phyloP scores from a whole-genome alignment of 2,797 vertebrate genomes.

The Streptopelia turtur region DNA sequence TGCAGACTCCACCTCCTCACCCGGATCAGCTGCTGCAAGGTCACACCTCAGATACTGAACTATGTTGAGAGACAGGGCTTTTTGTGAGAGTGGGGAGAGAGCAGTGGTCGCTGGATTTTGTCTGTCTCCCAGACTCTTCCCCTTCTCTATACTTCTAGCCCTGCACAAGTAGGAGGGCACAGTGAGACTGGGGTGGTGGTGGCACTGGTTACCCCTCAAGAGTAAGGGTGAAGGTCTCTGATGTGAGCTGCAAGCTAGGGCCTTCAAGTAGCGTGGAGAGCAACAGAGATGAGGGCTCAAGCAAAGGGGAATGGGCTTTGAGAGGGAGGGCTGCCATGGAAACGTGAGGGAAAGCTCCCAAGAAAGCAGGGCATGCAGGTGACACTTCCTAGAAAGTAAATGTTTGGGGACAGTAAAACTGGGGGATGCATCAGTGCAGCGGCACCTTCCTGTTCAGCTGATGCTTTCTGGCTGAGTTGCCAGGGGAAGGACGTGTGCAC shows the following conservation, averaged over 20 bases:
- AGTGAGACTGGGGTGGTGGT: rapidly evolving
- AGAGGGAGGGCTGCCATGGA: neutral
- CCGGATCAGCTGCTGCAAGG: neutral
- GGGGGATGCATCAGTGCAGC: neutral
- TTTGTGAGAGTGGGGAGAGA: neutral
- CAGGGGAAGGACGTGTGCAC: rapidly evolving
- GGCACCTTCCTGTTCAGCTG: neutral
- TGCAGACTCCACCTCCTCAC: neutral
- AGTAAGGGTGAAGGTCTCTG: neutral
- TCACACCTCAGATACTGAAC: neutral
- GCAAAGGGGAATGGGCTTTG: neutral
- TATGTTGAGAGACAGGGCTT: neutral
- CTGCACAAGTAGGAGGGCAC: neutral
- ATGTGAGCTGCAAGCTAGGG: rapidly evolving
- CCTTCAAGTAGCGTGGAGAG: neutral
- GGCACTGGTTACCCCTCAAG: neutral
- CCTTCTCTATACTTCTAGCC: neutral
- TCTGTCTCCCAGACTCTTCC: neutral
- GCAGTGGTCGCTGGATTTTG: rapidly evolving
- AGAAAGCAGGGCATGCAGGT: neutral
- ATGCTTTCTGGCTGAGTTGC: neutral
- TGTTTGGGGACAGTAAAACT: neutral
- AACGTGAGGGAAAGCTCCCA: neutral
- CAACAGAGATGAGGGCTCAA: neutral
- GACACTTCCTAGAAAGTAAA: neutral